These are phyloP conservation scores for Campoletis raptor DNA, from an alignment of 2,888 invertebrate species.

Conservation along the genomic window DNA sequence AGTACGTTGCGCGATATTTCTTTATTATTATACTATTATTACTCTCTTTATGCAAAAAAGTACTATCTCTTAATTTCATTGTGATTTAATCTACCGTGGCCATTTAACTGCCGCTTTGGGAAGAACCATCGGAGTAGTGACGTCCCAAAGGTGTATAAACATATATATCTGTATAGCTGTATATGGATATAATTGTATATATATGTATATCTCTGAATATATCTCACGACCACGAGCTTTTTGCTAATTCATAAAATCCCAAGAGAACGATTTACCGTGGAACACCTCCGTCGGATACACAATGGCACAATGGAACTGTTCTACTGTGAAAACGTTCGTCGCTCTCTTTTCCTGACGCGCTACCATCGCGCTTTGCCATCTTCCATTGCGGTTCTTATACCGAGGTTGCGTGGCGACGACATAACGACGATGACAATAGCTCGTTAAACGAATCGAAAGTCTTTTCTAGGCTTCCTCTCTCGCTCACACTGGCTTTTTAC, in stretches of 20 bases:
- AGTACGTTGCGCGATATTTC: slow-evolving; percentile 1
- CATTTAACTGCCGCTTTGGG: slow-evolving; percentile 27
- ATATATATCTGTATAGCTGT: background rate
- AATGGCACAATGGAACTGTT: slow-evolving; percentile 63
- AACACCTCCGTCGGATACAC: slow-evolving; percentile 58
- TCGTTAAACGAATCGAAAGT: slow-evolving; percentile 66
- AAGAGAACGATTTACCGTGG: slow-evolving; percentile 62
- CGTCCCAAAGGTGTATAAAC: slow-evolving; percentile 19
- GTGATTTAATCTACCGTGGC: slow-evolving; percentile 36
- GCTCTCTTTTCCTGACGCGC: slow-evolving; percentile 30
- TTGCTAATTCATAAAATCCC: slow-evolving; percentile 75
- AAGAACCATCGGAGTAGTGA: slow-evolving; percentile 9
- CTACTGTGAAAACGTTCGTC: slow-evolving; percentile 63
- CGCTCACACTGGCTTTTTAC: slow-evolving; percentile 23
- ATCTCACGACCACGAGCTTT: slow-evolving; percentile 53
- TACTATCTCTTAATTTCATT: slow-evolving; percentile 38
- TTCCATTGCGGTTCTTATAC: slow-evolving; percentile 29
- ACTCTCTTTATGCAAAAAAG: slow-evolving; percentile 3
- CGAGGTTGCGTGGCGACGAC: slow-evolving; percentile 41
- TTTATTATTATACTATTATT: background rate
- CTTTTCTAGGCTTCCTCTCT: slow-evolving; percentile 38
- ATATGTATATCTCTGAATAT: slow-evolving; percentile 18
- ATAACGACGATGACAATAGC: slow-evolving; percentile 59
- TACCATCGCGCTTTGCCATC: slow-evolving; percentile 33
- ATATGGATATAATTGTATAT: slow-evolving; percentile 15